Evolutionary conservation across 2,888 invertebrate genomes (phyloP).

Genomic region (Anaspis maculata): DNA sequence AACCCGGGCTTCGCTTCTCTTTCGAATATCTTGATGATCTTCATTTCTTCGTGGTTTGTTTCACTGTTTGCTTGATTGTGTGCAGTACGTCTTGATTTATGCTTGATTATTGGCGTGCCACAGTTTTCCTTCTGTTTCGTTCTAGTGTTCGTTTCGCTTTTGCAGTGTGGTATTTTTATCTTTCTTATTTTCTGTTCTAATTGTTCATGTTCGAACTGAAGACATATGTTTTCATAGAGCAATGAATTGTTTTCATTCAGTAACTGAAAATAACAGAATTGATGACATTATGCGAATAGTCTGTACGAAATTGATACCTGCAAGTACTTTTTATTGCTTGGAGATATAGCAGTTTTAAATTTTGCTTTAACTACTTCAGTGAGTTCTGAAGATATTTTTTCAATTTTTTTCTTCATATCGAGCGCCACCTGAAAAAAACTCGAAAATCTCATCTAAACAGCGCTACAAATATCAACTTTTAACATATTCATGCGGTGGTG

Average conservation of each 20-base stretch:
- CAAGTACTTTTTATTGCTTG: conserved; percentile 39
- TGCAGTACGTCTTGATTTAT: conserved; percentile 4
- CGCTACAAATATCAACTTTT: too few relatives aligned
- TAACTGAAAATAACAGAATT: conserved; percentile 27
- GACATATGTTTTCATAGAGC: conserved; percentile 39
- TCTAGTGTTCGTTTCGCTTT: conserved; percentile 30
- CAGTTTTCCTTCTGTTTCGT: conserved; percentile 29
- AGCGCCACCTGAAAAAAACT: too few relatives aligned
- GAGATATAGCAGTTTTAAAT: conserved; percentile 31
- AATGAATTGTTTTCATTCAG: conserved; percentile 38
- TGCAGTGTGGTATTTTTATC: conserved; percentile 25
- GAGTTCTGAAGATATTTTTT: conserved; percentile 30
- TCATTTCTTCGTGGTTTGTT: too few relatives aligned
- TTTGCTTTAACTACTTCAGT: conserved; percentile 31
- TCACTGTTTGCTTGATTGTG: too few relatives aligned
- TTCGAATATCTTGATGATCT: conserved; percentile 28
- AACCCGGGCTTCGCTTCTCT: conserved; percentile 19
- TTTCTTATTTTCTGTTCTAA: conserved; percentile 28
- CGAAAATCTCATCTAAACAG: too few relatives aligned
- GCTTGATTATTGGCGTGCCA: too few relatives aligned
- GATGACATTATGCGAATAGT: background rate
- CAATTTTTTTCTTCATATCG: conserved; percentile 31
- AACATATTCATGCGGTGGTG: too few relatives aligned
- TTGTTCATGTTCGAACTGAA: conserved; percentile 36
- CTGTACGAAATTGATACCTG: conserved; percentile 27